Evolutionary conservation across 2,113 vertebrate genomes (phyloP).

Genomic region (Brachypteracias leptosomus): DNA sequence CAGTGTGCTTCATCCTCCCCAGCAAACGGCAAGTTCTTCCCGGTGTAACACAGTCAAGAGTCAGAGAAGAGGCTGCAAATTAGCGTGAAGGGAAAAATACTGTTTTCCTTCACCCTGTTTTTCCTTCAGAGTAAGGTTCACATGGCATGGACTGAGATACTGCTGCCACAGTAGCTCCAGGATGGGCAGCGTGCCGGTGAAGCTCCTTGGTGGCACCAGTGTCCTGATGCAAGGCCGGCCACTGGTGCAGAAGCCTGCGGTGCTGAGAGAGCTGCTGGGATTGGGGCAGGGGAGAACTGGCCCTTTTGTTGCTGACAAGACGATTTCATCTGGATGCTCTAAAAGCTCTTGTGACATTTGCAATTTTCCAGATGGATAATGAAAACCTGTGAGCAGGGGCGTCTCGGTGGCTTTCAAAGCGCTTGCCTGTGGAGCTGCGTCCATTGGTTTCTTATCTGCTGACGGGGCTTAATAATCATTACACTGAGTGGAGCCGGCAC

Average conservation of each 20-base stretch:
- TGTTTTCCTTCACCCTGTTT: background rate
- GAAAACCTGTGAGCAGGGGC: background rate
- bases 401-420: background rate
- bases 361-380: slow-evolving; percentile 36
- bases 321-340: background rate
- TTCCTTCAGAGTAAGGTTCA: background rate
- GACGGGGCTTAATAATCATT: slow-evolving; percentile 18
- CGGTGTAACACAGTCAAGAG: background rate
- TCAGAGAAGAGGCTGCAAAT: background rate
- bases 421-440: background rate
- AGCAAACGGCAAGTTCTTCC: background rate
- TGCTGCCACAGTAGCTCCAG: fast-evolving
- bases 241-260: background rate
- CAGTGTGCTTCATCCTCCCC: background rate
- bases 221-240: background rate
- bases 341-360: slow-evolving; percentile 13
- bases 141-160: fast-evolving
- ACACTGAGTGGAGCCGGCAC: background rate
- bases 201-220: fast-evolving
- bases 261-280: background rate
- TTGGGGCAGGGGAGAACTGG: background rate
- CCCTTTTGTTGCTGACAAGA: slow-evolving; percentile 37
- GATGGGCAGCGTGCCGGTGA: fast-evolving
- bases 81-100: background rate
- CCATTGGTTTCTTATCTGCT: background rate